These are phyloP conservation scores for Drosophila vallismaia DNA, from an alignment of 2,888 invertebrate species.

Conservation along the genomic window DNA sequence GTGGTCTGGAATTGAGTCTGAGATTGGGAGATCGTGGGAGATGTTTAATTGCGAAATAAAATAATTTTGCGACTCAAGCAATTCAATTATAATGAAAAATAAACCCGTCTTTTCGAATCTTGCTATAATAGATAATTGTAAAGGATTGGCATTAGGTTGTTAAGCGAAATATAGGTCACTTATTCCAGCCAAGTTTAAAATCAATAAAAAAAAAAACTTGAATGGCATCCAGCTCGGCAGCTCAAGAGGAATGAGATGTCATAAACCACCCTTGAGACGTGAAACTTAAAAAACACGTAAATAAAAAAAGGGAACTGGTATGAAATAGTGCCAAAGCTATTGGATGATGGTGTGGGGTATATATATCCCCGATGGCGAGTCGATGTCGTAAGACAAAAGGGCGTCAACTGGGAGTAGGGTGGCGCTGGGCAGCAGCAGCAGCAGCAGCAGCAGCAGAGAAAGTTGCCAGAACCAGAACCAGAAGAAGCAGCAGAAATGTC, in stretches of 20 bases:
- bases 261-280: slow-evolving; percentile 75
- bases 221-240: slow-evolving; percentile 2
- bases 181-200: slow-evolving; percentile 21
- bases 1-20: slow-evolving; percentile 9
- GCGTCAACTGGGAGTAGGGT: slow-evolving; percentile 24
- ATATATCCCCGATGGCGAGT: slow-evolving; percentile 22
- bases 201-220: slow-evolving; percentile 32
- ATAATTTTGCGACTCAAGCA: neutral
- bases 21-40: slow-evolving; percentile 20
- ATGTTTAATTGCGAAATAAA: neutral
- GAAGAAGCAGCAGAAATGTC: slow-evolving; percentile 21
- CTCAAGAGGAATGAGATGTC: slow-evolving; percentile 28
- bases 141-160: neutral
- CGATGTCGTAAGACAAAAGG: slow-evolving; percentile 49
- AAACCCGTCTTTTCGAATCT: neutral
- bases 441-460: slow-evolving; percentile 23
- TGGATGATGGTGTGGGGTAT: slow-evolving; percentile 1
- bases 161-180: slow-evolving; percentile 21
- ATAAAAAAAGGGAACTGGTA: slow-evolving; percentile 31
- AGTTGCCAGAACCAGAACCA: slow-evolving; percentile 14
- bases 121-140: neutral
- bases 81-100: neutral
- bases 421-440: slow-evolving; percentile 7
- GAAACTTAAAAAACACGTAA: slow-evolving; percentile 13
- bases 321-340: slow-evolving; percentile 33